These are phyloP conservation scores for Ormyrus labotus DNA, from an alignment of 2,888 invertebrate species.

Conservation along the genomic window DNA sequence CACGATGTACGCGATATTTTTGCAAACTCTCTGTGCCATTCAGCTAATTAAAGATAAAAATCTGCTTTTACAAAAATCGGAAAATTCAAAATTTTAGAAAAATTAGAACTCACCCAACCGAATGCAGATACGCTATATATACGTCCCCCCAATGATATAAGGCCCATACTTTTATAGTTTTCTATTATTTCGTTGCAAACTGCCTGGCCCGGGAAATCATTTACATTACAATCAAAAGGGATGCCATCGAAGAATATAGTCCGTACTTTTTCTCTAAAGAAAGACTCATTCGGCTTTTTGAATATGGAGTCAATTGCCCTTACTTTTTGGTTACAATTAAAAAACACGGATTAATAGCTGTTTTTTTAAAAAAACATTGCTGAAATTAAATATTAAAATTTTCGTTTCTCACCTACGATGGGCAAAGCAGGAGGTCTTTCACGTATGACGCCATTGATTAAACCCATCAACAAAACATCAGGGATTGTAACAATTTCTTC, in stretches of 20 bases:
- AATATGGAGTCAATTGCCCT: too few species aligned
- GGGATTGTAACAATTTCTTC: constrained; percentile 84
- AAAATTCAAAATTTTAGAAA: neutral
- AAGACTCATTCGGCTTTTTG: constrained; percentile 64
- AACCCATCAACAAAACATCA: constrained; percentile 82
- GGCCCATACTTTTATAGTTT: constrained; percentile 15
- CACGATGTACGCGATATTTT: constrained; percentile 85
- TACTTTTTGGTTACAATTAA: too few species aligned
- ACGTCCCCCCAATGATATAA: constrained; percentile 78
- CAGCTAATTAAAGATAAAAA: constrained; percentile 77
- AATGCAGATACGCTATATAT: constrained; percentile 85
- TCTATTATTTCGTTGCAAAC: constrained; percentile 82
- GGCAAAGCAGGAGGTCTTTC: constrained; percentile 81
- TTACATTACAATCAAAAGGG: constrained; percentile 83
- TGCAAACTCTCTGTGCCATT: constrained; percentile 83
- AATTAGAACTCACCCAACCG: constrained; percentile 78
- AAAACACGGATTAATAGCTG: too few species aligned
- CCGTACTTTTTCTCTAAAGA: constrained; percentile 81
- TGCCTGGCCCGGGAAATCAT: constrained; percentile 86
- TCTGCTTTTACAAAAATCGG: too few species aligned
- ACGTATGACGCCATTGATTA: constrained; percentile 78
- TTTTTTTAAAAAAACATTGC: too few species aligned
- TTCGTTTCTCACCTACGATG: constrained; percentile 76
- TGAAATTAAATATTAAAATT: too few species aligned
- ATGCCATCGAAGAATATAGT: constrained; percentile 87